These are phyloP conservation scores for Otus sunia DNA, from an alignment of 2,113 vertebrate species.

Conservation along the genomic window DNA sequence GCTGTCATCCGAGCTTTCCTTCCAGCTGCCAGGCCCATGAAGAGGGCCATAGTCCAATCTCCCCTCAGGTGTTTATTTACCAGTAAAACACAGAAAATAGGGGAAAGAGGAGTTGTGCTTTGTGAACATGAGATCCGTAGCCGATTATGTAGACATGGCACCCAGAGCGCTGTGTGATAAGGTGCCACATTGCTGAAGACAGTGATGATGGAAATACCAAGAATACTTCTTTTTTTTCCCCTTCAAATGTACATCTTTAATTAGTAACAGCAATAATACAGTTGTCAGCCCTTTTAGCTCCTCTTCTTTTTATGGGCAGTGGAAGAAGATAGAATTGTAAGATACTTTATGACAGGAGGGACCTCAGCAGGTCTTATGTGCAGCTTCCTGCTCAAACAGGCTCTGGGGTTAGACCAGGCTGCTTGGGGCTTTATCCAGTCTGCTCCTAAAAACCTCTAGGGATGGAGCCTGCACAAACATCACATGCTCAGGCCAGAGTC, in stretches of 20 bases:
- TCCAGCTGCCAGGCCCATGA: background rate
- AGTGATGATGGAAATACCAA: background rate
- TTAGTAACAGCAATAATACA: background rate
- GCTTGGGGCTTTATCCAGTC: background rate
- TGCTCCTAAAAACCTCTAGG: background rate
- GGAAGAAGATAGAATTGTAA: background rate
- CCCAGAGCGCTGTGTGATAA: background rate
- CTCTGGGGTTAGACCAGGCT: background rate
- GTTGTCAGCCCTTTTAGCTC: background rate
- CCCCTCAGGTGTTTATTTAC: background rate
- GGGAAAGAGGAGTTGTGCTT: background rate
- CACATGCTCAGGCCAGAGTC: background rate
- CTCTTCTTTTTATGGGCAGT: background rate
- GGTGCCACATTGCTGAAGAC: background rate
- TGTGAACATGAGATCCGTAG: background rate
- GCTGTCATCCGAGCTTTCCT: background rate
- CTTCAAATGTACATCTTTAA: background rate
- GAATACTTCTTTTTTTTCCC: background rate
- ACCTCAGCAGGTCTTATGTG: background rate
- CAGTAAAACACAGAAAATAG: background rate
- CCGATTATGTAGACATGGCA: background rate
- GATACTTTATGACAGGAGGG: background rate
- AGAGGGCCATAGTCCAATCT: background rate
- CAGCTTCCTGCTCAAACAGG: background rate
- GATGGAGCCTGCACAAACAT: background rate